Percentiles rank a stretch among this genome's conserved stretches.
Evolutionary conservation across 1,140 invertebrate genomes (phyloP).

Genomic region (Grapholita molesta): DNA sequence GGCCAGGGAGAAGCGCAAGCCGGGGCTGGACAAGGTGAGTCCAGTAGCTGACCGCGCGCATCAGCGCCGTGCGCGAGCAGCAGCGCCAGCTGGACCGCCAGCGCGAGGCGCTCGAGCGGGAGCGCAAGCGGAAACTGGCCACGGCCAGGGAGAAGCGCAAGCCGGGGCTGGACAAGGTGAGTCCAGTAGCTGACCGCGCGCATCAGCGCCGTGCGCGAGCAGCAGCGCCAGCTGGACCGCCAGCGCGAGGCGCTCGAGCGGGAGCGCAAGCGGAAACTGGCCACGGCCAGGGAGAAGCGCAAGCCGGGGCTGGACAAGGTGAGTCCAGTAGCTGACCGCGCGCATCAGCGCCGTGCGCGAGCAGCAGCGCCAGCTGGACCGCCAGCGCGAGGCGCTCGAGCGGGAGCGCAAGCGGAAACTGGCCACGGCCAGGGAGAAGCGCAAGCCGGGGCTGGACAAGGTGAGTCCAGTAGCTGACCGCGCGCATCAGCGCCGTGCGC

Average conservation of each 20-base stretch:
- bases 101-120: no score
- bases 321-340: neutral
- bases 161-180: conserved; percentile 40
- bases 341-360: neutral
- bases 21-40: conserved; percentile 34
- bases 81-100: no score
- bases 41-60: no score
- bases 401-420: conserved; percentile 33
- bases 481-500: neutral
- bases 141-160: conserved; percentile 40
- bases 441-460: conserved; percentile 43
- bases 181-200: no score
- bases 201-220: neutral
- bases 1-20: conserved; percentile 56
- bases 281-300: conserved; percentile 37
- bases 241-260: neutral
- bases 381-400: neutral
- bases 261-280: conserved; percentile 39
- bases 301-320: conserved; percentile 36
- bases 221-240: neutral
- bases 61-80: no score
- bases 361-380: neutral
- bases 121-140: conserved; percentile 39
- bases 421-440: conserved; percentile 51
- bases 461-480: no score